phyloP scores from a whole-genome alignment of 2,113 vertebrate genomes.

The Hylia prasina region DNA sequence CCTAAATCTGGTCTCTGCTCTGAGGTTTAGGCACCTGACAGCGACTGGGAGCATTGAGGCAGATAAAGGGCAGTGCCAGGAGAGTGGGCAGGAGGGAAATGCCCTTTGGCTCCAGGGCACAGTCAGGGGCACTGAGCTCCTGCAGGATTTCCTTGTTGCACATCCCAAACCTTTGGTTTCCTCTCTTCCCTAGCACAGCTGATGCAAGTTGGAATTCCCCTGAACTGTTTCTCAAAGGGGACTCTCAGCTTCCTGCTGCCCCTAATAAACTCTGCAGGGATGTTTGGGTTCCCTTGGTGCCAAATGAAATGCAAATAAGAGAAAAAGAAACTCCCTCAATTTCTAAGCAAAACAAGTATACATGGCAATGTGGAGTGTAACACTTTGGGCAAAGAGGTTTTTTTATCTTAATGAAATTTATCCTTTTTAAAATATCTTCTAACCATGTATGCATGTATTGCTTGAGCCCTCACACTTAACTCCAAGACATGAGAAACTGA shows the following conservation, averaged over 20 bases:
- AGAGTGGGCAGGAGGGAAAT: neutral
- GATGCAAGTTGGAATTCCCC: neutral
- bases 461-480: neutral
- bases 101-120: neutral
- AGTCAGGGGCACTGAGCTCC: neutral
- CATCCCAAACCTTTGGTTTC: neutral
- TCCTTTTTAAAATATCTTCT: neutral
- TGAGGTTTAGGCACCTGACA: neutral
- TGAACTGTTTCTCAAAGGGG: neutral
- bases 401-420: neutral
- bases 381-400: neutral
- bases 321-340: neutral
- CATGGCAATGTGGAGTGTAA: neutral
- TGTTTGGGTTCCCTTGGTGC: fast-evolving
- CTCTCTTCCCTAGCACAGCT: neutral
- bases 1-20: neutral
- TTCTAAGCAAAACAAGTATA: neutral
- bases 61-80: neutral
- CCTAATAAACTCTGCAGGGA: neutral
- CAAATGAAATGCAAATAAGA: neutral
- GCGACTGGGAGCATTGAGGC: fast-evolving
- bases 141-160: neutral
- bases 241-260: neutral
- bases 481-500: neutral
- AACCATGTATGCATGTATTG: neutral